Percentiles rank a stretch among this genome's conserved stretches.
phyloP scores from a whole-genome alignment of 2,888 invertebrate genomes.

The Galerucella pusilla region DNA sequence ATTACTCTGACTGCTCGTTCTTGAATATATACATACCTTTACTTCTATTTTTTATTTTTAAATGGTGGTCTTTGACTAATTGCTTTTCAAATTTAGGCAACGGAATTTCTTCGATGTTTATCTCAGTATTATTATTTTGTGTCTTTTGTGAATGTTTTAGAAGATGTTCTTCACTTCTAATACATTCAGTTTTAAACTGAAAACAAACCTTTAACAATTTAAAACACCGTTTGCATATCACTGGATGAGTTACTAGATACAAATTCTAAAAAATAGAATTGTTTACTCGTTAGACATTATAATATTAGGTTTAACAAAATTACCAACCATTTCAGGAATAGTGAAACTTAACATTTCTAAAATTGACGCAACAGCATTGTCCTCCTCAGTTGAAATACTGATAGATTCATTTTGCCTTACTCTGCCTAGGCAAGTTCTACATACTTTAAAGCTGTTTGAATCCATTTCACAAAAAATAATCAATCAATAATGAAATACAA shows the following conservation, averaged over 20 bases:
- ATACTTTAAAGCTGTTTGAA: neutral
- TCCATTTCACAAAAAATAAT: constrained; percentile 2
- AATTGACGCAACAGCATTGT: neutral
- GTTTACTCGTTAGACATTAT: neutral
- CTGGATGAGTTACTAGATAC: constrained; percentile 8
- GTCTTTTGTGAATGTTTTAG: constrained; percentile 17
- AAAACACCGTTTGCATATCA: neutral
- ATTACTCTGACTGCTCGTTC: neutral
- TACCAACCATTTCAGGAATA: constrained; percentile 16
- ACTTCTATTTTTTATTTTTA: neutral
- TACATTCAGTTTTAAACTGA: constrained; percentile 10
- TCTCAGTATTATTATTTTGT: constrained; percentile 11
- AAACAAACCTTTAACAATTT: neutral
- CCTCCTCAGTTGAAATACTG: neutral
- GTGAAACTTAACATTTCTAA: constrained; percentile 16
- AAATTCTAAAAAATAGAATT: constrained; percentile 12
- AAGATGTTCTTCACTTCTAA: constrained; percentile 11
- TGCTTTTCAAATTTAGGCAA: neutral
- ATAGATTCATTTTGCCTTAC: neutral
- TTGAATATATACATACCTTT: neutral
- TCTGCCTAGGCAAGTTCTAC: constrained; percentile 7
- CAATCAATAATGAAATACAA: no score
- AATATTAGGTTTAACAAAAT: neutral
- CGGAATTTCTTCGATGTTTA: neutral
- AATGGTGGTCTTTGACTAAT: neutral